Evolutionary conservation across 2,797 vertebrate genomes (phyloP).

Genomic region (Psittacula derbiana): DNA sequence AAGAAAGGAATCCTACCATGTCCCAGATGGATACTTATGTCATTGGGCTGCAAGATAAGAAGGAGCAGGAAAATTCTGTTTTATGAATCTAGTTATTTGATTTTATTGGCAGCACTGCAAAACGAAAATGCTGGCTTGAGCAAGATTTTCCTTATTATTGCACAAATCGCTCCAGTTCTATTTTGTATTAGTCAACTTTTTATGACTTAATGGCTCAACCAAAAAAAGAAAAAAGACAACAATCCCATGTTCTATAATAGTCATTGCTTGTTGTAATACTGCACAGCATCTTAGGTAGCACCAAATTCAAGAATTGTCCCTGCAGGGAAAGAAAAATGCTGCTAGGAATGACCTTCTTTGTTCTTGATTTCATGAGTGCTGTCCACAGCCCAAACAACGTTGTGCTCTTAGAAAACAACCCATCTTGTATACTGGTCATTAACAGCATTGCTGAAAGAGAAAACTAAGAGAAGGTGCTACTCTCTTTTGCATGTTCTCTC

Average conservation of each 20-base stretch:
- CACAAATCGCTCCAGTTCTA: background rate
- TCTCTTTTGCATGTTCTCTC: background rate
- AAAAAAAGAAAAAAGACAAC: background rate
- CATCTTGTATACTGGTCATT: background rate
- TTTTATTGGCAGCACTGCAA: background rate
- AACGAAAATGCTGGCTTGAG: background rate
- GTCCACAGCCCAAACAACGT: background rate
- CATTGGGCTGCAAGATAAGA: background rate
- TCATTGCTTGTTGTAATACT: background rate
- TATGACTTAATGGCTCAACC: background rate
- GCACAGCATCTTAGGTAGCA: background rate
- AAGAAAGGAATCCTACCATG: background rate
- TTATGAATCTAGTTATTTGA: background rate
- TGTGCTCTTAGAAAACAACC: background rate
- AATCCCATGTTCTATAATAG: background rate
- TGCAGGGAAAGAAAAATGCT: background rate
- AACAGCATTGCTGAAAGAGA: background rate
- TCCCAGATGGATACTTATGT: background rate
- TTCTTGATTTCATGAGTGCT: background rate
- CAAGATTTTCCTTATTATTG: background rate
- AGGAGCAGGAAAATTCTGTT: background rate
- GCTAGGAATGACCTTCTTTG: background rate
- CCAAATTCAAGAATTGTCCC: background rate
- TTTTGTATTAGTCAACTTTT: background rate
- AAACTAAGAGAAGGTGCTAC: background rate